Evolutionary conservation across 2,888 invertebrate species (phyloP).

Genomic region (Drosophila melanocephala): DNA sequence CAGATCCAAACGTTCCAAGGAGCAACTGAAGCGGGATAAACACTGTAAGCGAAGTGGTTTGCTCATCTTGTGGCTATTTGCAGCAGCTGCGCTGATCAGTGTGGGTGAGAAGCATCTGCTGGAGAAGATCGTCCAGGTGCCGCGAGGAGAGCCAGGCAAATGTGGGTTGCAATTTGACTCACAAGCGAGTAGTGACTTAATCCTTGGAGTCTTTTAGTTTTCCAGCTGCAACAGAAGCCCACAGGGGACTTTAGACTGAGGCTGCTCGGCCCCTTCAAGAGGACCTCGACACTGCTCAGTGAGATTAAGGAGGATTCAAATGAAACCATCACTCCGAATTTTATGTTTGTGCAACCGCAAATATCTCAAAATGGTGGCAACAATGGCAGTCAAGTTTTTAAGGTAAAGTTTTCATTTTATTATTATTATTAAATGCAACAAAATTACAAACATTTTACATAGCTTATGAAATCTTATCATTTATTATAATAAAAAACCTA

Average conservation of each 20-base stretch:
- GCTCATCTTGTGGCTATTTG: conserved; percentile 81
- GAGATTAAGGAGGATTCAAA: conserved; percentile 52
- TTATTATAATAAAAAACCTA: too few relatives aligned
- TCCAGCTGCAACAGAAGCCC: conserved; percentile 73
- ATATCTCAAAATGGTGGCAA: conserved; percentile 53
- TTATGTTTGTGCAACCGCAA: conserved; percentile 80
- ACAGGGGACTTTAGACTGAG: conserved; percentile 81
- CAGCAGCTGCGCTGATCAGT: conserved; percentile 77
- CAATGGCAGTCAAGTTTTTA: conserved; percentile 59
- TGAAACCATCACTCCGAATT: conserved; percentile 52
- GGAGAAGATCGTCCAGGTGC: conserved; percentile 82
- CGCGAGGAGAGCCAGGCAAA: conserved; percentile 75
- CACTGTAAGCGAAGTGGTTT: conserved; percentile 75
- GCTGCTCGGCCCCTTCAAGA: conserved; percentile 77
- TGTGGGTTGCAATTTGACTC: conserved; percentile 58
- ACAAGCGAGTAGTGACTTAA: neutral
- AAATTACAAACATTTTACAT: neutral
- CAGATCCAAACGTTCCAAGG: conserved; percentile 72
- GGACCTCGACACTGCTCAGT: conserved; percentile 32
- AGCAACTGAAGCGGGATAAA: conserved; percentile 68
- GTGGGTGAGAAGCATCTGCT: conserved; percentile 83
- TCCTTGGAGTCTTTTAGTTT: conserved; percentile 46
- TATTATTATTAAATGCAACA: neutral
- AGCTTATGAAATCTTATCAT: too few relatives aligned
- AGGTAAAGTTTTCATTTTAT: conserved; percentile 49